A percentile compares a stretch with the other conserved stretches of the same genome.
Evolutionary conservation across 2,888 invertebrate genomes (phyloP).

Genomic region (Pseudanteris insignis): DNA sequence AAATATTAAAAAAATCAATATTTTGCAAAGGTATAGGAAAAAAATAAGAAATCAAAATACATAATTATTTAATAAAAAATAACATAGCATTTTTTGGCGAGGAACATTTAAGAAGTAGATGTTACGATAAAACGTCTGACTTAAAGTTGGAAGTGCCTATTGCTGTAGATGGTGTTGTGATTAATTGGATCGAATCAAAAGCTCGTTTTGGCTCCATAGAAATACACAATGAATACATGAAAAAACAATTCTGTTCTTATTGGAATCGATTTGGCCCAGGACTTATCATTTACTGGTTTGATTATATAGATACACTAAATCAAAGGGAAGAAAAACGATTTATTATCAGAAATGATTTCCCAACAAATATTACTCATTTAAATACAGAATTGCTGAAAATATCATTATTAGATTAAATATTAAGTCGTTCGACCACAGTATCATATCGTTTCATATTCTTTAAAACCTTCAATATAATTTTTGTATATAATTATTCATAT

Average conservation of each 20-base stretch:
- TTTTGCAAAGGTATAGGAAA: too few relatives aligned
- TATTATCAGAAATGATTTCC: constrained; percentile 73
- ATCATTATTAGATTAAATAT: too few relatives aligned
- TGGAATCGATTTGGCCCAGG: constrained; percentile 96
- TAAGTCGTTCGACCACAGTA: too few relatives aligned
- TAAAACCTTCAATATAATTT: too few relatives aligned
- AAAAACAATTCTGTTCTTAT: constrained; percentile 87
- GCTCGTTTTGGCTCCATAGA: constrained; percentile 91
- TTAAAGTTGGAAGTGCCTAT: constrained; percentile 90
- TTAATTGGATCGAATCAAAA: constrained; percentile 97
- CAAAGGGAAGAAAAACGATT: constrained; percentile 68
- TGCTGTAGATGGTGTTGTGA: constrained; percentile 82
- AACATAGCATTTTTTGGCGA: constrained; percentile 79
- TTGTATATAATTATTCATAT: too few relatives aligned
- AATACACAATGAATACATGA: constrained; percentile 81
- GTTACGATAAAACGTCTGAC: constrained; percentile 96
- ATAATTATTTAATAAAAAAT: constrained; percentile 71
- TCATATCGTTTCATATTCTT: too few relatives aligned
- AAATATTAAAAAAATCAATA: too few relatives aligned
- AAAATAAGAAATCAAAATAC: constrained; percentile 84
- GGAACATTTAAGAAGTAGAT: constrained; percentile 79
- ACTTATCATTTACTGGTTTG: constrained; percentile 96
- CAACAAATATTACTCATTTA: constrained; percentile 71
- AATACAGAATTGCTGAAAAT: too few relatives aligned
- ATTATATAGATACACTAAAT: constrained; percentile 75